phyloP scores from a whole-genome alignment of 2,888 invertebrate genomes.

The Plagodis dolabraria region DNA sequence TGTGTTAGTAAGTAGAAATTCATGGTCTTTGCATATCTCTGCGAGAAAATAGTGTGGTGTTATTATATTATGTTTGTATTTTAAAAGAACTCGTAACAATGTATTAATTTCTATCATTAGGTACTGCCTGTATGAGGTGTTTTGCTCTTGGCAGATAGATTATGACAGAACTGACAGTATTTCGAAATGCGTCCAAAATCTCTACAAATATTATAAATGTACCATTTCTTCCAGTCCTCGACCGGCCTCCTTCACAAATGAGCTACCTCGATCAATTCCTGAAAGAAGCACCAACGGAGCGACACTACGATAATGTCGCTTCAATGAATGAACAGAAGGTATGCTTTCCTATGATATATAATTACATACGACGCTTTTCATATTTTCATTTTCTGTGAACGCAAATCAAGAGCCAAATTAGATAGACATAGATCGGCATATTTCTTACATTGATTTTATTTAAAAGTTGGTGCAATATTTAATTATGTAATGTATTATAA shows the following conservation, averaged over 20 bases:
- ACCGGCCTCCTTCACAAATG: slow-evolving; percentile 95
- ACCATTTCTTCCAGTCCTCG: slow-evolving; percentile 87
- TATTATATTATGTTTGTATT: no score
- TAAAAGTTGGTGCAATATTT: no score
- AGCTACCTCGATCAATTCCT: slow-evolving; percentile 96
- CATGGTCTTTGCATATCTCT: no score
- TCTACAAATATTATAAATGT: background rate
- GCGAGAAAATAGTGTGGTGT: no score
- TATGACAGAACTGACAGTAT: slow-evolving; percentile 2
- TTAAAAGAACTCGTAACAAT: no score
- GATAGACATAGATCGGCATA: background rate
- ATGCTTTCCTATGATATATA: slow-evolving; percentile 37
- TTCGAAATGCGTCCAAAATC: background rate
- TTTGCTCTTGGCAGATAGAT: background rate
- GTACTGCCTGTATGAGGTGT: no score
- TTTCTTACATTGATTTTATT: no score
- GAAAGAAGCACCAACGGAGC: slow-evolving; percentile 87
- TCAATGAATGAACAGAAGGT: slow-evolving; percentile 79
- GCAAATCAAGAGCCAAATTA: slow-evolving; percentile 1
- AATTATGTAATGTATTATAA: no score
- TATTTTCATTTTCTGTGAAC: slow-evolving; percentile 10
- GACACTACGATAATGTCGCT: slow-evolving; percentile 78
- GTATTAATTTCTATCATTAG: no score
- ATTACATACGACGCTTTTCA: slow-evolving; percentile 15
- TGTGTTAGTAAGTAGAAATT: no score